These are phyloP conservation scores for Noctua pronuba DNA, from an alignment of 2,888 invertebrate species.

Conservation along the genomic window DNA sequence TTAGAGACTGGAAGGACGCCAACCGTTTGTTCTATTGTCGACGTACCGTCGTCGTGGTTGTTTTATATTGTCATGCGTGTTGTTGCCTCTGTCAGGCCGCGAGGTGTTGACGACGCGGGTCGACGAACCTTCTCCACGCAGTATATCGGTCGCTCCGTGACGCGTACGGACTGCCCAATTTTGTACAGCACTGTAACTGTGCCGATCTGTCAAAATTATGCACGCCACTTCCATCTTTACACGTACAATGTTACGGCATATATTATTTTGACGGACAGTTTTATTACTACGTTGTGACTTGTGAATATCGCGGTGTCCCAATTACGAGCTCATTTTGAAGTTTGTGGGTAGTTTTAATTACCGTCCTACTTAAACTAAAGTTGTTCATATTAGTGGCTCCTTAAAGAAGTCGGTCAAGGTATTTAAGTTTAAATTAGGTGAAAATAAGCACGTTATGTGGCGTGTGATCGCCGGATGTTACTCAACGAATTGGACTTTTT, in stretches of 20 bases:
- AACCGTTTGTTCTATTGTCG: conserved; percentile 88
- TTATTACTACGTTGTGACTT: conserved; percentile 44
- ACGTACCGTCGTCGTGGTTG: conserved; percentile 76
- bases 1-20: conserved; percentile 87
- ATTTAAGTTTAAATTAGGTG: conserved; percentile 76
- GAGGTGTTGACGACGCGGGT: conserved; percentile 76
- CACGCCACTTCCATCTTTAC: conserved; percentile 68
- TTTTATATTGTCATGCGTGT: conserved; percentile 82
- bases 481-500: conserved; percentile 75
- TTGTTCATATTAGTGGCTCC: conserved; percentile 68
- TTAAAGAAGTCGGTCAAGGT: conserved; percentile 80
- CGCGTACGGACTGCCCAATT: conserved; percentile 77
- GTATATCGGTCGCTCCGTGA: conserved; percentile 78
- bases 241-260: conserved; percentile 58
- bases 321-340: conserved; percentile 51
- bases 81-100: conserved; percentile 72
- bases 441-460: conserved; percentile 77
- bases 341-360: conserved; percentile 74
- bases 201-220: conserved; percentile 72
- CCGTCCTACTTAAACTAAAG: conserved; percentile 64
- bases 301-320: conserved; percentile 53
- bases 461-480: conserved; percentile 75
- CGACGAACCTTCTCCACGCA: conserved; percentile 80
- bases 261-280: conserved; percentile 55
- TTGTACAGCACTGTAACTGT: conserved; percentile 72